phyloP scores from a whole-genome alignment of 2,888 invertebrate species.

The Ethmia dodecea region DNA sequence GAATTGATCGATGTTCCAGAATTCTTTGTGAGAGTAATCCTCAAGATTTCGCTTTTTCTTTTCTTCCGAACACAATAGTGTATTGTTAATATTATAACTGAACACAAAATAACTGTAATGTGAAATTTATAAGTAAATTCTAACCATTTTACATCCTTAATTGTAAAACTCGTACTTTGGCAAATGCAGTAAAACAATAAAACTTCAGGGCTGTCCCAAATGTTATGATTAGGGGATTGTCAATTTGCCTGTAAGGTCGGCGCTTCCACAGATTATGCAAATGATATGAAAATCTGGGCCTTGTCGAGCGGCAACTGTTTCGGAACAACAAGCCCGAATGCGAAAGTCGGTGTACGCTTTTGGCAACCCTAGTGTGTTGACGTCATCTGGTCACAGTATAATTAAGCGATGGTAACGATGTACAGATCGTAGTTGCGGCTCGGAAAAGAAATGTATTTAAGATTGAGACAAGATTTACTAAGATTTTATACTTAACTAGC shows the following conservation, averaged over 20 bases:
- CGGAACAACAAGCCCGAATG: constrained; percentile 11
- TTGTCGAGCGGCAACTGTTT: constrained; percentile 17
- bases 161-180: constrained; percentile 9
- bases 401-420: constrained; percentile 14
- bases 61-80: no score
- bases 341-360: constrained; percentile 9
- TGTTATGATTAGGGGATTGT: constrained; percentile 27
- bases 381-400: constrained; percentile 22
- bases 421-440: no score
- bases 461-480: no score
- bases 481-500: no score
- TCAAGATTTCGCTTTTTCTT: no score
- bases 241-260: constrained; percentile 21
- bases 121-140: no score
- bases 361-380: constrained; percentile 20
- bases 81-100: no score
- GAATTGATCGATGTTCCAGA: no score
- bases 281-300: constrained; percentile 33
- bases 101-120: no score
- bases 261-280: constrained; percentile 28
- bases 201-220: constrained; percentile 22
- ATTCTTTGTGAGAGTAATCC: no score
- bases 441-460: no score
- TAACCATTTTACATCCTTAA: no score
- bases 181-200: constrained; percentile 27